Percentiles rank a stretch among this genome's conserved stretches.
Conservation (phyloP, 2,888 invertebrate genomes). For the Caenorhabditis sp. region DNA sequence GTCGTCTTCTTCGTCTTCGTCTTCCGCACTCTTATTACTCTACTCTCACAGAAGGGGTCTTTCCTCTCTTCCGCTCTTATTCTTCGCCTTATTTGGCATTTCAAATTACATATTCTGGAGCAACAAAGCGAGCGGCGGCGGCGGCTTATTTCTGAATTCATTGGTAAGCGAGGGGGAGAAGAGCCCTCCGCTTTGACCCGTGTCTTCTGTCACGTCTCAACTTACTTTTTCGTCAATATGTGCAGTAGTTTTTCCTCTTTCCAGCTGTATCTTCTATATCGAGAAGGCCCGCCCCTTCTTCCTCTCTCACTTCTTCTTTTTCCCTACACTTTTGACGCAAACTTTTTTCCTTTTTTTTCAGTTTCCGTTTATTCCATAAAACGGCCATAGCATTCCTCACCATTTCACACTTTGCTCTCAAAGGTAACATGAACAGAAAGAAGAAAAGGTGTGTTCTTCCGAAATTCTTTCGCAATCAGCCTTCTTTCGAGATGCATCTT, state of each 20-base stretch:
- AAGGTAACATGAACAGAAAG: too few relatives aligned
- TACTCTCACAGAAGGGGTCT: constrained; percentile 3
- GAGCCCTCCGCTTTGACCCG: background rate
- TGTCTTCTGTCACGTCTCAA: constrained; percentile 5
- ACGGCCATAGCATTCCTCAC: constrained; percentile 9
- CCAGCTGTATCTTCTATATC: constrained; percentile 28
- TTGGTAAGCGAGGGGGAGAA: constrained; percentile 33
- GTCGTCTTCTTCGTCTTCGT: too few relatives aligned
- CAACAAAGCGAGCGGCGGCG: constrained; percentile 18
- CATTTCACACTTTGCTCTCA: constrained; percentile 30
- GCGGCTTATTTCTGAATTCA: constrained; percentile 24
- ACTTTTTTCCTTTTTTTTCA: constrained; percentile 2
- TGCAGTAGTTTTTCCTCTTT: constrained; percentile 18
- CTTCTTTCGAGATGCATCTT: too few relatives aligned
- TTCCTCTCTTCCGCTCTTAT: background rate
- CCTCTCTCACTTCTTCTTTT: constrained; percentile 5
- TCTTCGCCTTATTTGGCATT: background rate
- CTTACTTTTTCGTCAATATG: constrained; percentile 22
- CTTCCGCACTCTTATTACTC: constrained; percentile 33
- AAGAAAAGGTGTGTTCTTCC: too few relatives aligned
- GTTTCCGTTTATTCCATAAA: background rate
- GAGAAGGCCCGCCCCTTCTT: constrained; percentile 4
- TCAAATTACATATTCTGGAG: constrained; percentile 34
- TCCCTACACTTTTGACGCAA: constrained; percentile 4
- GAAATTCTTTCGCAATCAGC: too few relatives aligned